phyloP scores from a whole-genome alignment of 2,113 vertebrate species.

The Lucifuga dentata region DNA sequence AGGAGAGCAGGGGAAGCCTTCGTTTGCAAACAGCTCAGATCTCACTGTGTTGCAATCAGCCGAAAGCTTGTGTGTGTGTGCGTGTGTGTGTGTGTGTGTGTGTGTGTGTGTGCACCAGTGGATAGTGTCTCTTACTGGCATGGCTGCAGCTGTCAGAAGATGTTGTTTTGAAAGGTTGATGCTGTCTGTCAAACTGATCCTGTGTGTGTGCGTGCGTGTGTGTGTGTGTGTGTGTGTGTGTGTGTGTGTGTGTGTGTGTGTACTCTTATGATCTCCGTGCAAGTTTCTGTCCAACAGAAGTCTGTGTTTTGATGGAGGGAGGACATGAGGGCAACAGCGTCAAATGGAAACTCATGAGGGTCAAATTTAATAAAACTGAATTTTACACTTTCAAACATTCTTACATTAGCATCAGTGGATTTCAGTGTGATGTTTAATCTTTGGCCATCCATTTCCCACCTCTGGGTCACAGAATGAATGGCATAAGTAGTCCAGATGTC shows the following conservation, averaged over 20 bases:
- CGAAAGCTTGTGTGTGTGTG: conserved; percentile 10
- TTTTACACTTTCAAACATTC: no score
- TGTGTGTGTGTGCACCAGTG: conserved; percentile 31
- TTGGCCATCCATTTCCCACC: no score
- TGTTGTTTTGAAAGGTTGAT: conserved; percentile 38
- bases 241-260: conserved; percentile 2
- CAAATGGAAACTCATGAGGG: not conserved
- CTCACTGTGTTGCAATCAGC: conserved; percentile 18
- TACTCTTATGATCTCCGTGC: no score
- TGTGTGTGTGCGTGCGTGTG: conserved; percentile 8
- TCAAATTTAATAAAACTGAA: not conserved
- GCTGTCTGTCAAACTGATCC: conserved; percentile 27
- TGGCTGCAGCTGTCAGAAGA: conserved; percentile 57
- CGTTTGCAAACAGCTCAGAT: conserved; percentile 18
- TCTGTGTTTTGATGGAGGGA: conserved; percentile 12
- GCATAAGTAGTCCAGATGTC: no score
- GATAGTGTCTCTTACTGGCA: conserved; percentile 33
- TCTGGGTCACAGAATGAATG: no score
- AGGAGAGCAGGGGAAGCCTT: not conserved
- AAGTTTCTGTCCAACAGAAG: no score
- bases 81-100: conserved; percentile 15
- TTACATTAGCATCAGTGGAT: no score
- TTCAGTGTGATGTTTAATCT: no score
- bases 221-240: not conserved
- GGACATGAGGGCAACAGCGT: conserved; percentile 2